Evolutionary conservation across 1,140 invertebrate genomes (phyloP), one percentile per base, ranked within the genome.

Genomic region (Drosophila sucinea): DNA sequence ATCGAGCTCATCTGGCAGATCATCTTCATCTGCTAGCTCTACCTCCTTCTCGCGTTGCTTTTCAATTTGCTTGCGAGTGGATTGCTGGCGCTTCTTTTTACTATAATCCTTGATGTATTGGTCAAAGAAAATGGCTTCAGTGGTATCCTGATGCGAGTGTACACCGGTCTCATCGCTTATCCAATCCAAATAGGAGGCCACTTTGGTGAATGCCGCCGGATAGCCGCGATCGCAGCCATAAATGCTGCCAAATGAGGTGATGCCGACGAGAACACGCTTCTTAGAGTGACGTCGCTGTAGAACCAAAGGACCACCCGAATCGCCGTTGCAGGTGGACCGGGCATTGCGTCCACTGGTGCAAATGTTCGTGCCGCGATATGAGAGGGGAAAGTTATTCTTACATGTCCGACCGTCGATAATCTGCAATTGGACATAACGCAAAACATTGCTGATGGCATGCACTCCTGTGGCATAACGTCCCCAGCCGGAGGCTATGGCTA

Each of bases 121-220:
- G 47, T 89, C 85, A 5, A 89, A 90, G 61, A 89, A 89, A 47
- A 89, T 89, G 27, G 84, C 86, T 60, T 90, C 71, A 29, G 81
- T 82, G 47, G 86, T 90, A 29, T 90, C 86, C 61, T 79, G 74
- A 54, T 90, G 70, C 0, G 79, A 60, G 32, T 71, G 84, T 0
- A 92, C 82, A 1, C 92, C 92, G 4, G 92, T 83, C 67, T 89
- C 93, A 40, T 90, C 82, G 38, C 80, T 84, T 64, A 94, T 94
- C 94, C 94, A 95, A 69, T 92, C 85, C 40, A 94, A 79, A 78
- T 93, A 94, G 11, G 90, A 92, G 6, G 93, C 93, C 17, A 94
- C 91, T 72, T 94, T 92, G 5, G 94, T 93, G 67, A 92, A 94
- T n/a, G 92, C 94, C 6, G 92, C 92, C 23, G 94, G 94, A 68